Evolutionary conservation across 2,888 invertebrate genomes (phyloP).

Genomic region (Acanthosoma haemorrhoidale): DNA sequence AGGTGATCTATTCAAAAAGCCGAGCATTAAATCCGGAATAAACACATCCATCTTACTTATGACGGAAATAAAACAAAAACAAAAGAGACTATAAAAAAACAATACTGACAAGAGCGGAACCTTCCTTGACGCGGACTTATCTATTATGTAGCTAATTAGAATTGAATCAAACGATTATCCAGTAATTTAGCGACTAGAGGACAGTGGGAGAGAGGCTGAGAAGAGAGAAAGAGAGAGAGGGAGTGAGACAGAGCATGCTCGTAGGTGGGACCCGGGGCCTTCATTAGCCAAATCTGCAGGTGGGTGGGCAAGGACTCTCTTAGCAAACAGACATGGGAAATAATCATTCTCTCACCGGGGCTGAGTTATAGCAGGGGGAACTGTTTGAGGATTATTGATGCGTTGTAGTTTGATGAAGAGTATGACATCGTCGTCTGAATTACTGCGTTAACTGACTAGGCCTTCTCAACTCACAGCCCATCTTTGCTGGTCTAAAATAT

Average conservation of each 20-base stretch:
- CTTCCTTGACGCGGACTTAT: not conserved
- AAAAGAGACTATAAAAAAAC: not conserved
- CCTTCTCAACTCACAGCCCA: too few species aligned
- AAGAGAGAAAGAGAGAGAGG: too few species aligned
- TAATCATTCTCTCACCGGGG: not conserved
- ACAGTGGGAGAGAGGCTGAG: not conserved
- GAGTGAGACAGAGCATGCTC: too few species aligned
- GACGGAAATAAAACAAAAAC: too few species aligned
- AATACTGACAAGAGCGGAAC: not conserved
- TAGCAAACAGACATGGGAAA: too few species aligned
- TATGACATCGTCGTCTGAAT: too few species aligned
- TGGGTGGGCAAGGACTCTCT: not conserved
- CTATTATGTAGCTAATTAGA: conserved; percentile 4
- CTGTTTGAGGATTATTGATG: not conserved
- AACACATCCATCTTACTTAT: not conserved
- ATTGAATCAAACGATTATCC: not conserved
- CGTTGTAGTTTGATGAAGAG: not conserved
- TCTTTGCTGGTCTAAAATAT: too few species aligned
- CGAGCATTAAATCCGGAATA: not conserved
- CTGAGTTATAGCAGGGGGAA: not conserved
- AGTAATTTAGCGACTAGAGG: not conserved
- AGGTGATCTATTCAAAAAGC: too few species aligned
- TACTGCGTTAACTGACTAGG: too few species aligned
- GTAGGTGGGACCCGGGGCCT: too few species aligned
- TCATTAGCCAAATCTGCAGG: not conserved